Percentiles rank a stretch among this genome's conserved stretches.
Conservation (phyloP, 2,888 invertebrate genomes). For the Lycia hirtaria region DNA sequence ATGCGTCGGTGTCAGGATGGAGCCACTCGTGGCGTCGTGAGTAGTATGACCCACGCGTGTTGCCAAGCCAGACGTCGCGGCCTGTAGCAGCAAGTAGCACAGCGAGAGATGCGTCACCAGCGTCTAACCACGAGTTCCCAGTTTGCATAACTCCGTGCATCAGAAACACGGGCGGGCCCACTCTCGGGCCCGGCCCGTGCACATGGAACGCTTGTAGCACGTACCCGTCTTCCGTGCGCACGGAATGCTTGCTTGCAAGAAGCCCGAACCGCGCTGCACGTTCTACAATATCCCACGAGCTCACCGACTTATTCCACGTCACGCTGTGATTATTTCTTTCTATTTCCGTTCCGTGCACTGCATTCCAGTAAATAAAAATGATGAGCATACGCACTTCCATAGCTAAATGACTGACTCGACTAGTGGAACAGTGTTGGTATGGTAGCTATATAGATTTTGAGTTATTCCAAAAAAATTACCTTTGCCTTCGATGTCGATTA, state of each 20-base stretch:
- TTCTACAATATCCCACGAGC: neutral
- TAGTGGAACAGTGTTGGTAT: no score
- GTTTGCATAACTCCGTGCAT: slow-evolving; percentile 69
- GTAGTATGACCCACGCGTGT: slow-evolving; percentile 57
- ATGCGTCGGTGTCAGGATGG: slow-evolving; percentile 57
- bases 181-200: slow-evolving; percentile 40
- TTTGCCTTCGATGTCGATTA: no score
- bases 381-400: no score
- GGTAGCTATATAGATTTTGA: no score
- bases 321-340: no score
- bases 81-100: slow-evolving; percentile 49
- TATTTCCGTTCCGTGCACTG: no score
- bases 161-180: slow-evolving; percentile 59
- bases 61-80: slow-evolving; percentile 46
- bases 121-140: slow-evolving; percentile 62
- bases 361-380: no score
- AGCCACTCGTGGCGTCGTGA: slow-evolving; percentile 75
- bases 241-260: slow-evolving; percentile 55
- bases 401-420: no score
- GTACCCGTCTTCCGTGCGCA: slow-evolving; percentile 67
- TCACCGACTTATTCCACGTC: no score
- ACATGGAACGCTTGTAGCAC: slow-evolving; percentile 62
- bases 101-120: slow-evolving; percentile 52
- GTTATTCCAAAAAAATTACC: no score
- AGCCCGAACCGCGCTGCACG: slow-evolving; percentile 51